Evolutionary conservation across 2,888 invertebrate species (phyloP).

Genomic region (Diaperis boleti): DNA sequence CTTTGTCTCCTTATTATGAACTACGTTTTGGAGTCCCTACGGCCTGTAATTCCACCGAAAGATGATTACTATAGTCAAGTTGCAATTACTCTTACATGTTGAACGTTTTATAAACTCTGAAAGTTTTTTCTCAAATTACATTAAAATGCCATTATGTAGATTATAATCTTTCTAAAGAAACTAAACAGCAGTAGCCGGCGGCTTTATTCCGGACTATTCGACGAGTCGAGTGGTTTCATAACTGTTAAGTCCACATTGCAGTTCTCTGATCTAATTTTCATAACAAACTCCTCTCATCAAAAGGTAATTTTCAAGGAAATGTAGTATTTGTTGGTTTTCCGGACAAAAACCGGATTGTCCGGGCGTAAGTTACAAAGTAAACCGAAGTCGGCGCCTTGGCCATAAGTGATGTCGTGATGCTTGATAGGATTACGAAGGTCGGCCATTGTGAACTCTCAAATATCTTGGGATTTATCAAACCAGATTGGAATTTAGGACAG

Average conservation of each 20-base stretch:
- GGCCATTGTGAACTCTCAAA: constrained; percentile 57
- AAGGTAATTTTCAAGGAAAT: constrained; percentile 7
- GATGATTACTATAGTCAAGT: constrained; percentile 4
- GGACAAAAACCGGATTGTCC: constrained; percentile 26
- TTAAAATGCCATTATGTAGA: constrained; percentile 50
- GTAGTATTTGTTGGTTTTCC: not conserved
- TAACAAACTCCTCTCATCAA: constrained; percentile 10
- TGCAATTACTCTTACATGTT: constrained; percentile 20
- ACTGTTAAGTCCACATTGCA: constrained; percentile 21
- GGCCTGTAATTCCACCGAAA: constrained; percentile 4
- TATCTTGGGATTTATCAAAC: constrained; percentile 57
- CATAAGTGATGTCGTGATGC: constrained; percentile 53
- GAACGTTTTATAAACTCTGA: constrained; percentile 17
- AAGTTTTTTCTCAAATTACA: constrained; percentile 49
- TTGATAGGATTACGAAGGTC: constrained; percentile 56
- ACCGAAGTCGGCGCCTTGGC: constrained; percentile 47
- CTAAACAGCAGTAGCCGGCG: constrained; percentile 33
- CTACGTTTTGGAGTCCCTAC: not conserved
- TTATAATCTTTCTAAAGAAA: constrained; percentile 45
- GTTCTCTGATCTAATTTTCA: constrained; percentile 10
- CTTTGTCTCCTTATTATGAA: not conserved
- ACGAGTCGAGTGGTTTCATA: constrained; percentile 17
- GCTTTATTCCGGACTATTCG: constrained; percentile 11
- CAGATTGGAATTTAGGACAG: constrained; percentile 56
- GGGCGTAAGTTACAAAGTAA: constrained; percentile 53